Evolutionary conservation across 2,797 vertebrate genomes (phyloP).

Genomic region (Smutsia gigantea): DNA sequence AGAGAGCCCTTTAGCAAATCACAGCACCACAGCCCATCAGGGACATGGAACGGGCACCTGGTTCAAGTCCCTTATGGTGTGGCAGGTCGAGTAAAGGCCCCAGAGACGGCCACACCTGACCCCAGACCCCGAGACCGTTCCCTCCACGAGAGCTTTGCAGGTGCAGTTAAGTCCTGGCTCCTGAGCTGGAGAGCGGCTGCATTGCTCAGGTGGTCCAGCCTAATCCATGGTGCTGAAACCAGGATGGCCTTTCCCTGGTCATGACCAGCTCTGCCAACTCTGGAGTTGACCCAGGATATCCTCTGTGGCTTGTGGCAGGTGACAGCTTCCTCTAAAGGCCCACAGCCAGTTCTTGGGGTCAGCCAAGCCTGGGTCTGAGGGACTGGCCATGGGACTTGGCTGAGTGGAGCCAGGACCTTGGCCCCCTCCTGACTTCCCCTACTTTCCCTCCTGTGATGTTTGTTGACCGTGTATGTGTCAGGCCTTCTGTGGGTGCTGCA

Average conservation of each 20-base stretch:
- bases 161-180: background rate
- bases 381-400: too few species aligned
- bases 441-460: too few species aligned
- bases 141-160: too few species aligned
- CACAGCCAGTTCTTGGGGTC: too few species aligned
- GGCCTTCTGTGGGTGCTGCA: too few species aligned
- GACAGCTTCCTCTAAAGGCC: too few species aligned
- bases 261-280: background rate
- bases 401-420: too few species aligned
- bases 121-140: background rate
- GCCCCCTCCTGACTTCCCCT: too few species aligned
- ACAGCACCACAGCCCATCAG: background rate
- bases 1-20: background rate
- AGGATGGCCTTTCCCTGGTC: background rate
- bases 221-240: background rate
- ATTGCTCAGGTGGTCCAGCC: background rate
- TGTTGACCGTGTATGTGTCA: too few species aligned
- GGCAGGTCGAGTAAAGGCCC: background rate
- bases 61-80: background rate
- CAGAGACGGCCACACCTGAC: background rate
- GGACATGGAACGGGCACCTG: background rate
- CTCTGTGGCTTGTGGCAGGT: too few species aligned
- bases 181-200: background rate
- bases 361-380: too few species aligned
- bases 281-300: background rate